Evolutionary conservation across 2,888 invertebrate species (phyloP), one percentile per base, ranked within the genome.

Genomic region (Macrosiphum euphorbiae): DNA sequence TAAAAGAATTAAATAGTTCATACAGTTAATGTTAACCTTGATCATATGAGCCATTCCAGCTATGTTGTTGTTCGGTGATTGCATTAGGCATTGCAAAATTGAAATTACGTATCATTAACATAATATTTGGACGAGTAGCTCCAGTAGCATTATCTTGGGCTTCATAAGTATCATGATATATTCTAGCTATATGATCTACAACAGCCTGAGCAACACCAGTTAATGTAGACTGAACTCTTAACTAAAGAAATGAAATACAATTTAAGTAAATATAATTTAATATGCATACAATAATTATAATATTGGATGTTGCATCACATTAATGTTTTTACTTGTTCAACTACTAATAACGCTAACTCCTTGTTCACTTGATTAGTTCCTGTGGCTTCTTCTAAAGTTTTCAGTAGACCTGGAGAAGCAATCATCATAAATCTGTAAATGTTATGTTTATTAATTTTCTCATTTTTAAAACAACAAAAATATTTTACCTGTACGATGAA

Each of bases 131-230:
- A 67, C 98, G 96, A 86, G 97, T 97, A 0, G 96, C 95, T 94
- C 96, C 95, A n/a, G 95, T 91, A 41, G 92, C 94, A 87, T 92
- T 91, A 52, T 95, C 94, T 94, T 95, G 95, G 88, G 96, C 97
- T 96, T 97, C 97, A 95, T 97, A 98, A 94, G 97, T 97, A 88
- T 98, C 97, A 87, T 98, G 97, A 95, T 98, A 98, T 94, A 98
- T 97, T n/a, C 98, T 96, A 28, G 98, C 98, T 3, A 98, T 97
- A 96, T 98, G 98, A 95, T 98, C 97, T 0, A 98, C 97, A 0
- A 98, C 98, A 0, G 98, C 97, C 96, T 98, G 98, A 28, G 98
- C 98, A 88, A 98, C 98, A 67, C 97, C 97, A 44, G 97, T 97
- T 95, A 98, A 96, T 28, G 98, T 97, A 0, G 97, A 97, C 95